Evolutionary conservation across 2,797 vertebrate species (phyloP), one percentile per base, ranked within the genome.

Genomic region (Mastacembelus armatus): DNA sequence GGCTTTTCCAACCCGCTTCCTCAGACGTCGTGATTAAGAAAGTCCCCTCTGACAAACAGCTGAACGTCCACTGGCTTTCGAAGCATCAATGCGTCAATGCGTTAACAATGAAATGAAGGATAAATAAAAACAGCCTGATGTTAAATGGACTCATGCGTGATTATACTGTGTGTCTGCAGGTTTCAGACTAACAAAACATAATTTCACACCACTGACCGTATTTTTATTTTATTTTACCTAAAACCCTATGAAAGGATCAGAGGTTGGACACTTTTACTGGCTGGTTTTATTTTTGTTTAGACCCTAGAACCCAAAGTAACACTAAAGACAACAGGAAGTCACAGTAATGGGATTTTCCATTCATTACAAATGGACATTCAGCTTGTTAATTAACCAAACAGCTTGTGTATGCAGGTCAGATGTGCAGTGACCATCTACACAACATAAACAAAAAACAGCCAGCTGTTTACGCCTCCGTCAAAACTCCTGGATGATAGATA

Each of bases 1-100:
- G 81, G 65, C 69, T 55, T 76, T 85, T 85, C 83, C 70, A 9
- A 80, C 72, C 62, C 61, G 62, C 63, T 84, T 87, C 80, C 83
- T 81, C 80, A 57, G 78, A 87, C 78, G 83, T 71, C 24, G 60
- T 79, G 79, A 85, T 84, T 83, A 85, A 77, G n/a, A 76, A 79
- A 76, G 58, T 61, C 60, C 69, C 74, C 2, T 39, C 79, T 83
- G 84, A 85, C 78, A 77, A 71, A 81, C 71, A 67, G 80, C 77
- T 77, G 62, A 81, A 81, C 80, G 55, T 75, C 67, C 24, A n/a
- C 64, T 7, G 56, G 57, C 76, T 85, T 77, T 76, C 51, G 3
- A 83, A 66, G 81, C 79, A 68, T 26, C 1, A 14, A 19, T 38
- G 52, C 14, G 24, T 38, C 27, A 24, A 70, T 56, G 55, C 57